Evolutionary conservation across 2,888 invertebrate genomes (phyloP), one percentile per base, ranked within the genome.

Genomic region (Thereva nobilitata): DNA sequence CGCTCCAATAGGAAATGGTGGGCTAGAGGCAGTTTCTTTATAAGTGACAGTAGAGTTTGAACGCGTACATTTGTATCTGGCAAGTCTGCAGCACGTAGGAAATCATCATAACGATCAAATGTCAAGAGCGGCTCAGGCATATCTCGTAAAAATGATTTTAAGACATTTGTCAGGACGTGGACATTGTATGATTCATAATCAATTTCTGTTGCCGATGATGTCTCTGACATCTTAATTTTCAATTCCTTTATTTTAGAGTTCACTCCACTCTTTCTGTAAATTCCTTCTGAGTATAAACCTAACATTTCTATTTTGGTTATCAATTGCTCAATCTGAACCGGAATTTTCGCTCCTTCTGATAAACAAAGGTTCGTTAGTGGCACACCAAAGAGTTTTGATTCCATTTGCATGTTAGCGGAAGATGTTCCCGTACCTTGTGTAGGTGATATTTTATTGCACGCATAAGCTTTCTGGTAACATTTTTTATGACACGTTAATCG

Each of bases 401-500:
- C 71, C n/a, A 65, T 67, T 67, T 70, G 65, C 56, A 68, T 64
- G 59, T 67, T 71, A 42, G 74, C 73, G 23, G 71, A 67, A 53
- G 73, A 74, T 53, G 73, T 74, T 64, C 71, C 65, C 49, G 71
- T 69, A 63, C 72, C 64, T 45, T 73, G 72, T 35, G 71, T 70
- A 10, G 84, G 80, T 34, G 92, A 89, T 82, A 89, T 91, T 72
- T 85, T 85, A 77, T 92, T 92, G 80, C 97, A 97, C 23, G 72
- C 70, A 8, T 83, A 80, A 7, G 92, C 89, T 83, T 90, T 92
- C 72, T 85, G 85, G 77, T 93, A 92, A 80, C 97, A 97, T 81
- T 95, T 96, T 80, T 94, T 95, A 82, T 97, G 97, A 76, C 95
- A 93, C 2, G 94, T 95, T 72, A 95, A 85, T 80, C 92, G 93